Evolutionary conservation across 2,113 vertebrate genomes (phyloP), one percentile per base, ranked within the genome.

Genomic region (Microcebus ravelobensis): DNA sequence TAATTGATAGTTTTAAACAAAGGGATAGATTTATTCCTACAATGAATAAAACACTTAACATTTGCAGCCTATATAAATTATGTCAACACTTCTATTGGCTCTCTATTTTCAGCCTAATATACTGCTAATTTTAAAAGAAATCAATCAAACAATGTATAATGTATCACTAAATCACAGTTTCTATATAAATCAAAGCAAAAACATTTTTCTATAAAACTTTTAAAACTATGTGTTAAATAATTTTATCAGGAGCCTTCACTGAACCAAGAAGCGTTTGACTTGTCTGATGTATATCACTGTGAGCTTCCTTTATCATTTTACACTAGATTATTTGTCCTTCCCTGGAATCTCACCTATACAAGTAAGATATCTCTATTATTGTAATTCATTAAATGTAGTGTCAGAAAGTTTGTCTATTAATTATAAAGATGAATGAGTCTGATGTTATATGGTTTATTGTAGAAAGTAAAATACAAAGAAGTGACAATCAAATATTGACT

Each of bases 1-100:
- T 98, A 98, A 98, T 98, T 98, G 98, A 99, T 98, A 96, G 97
- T 88, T 98, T 98, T 96, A 98, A 98, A 96, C 67, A 97, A 96
- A 98, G 34, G 29, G 96, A 96, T 95, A 98, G 96, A 98, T 98
- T 99, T 99, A 99, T 98, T 98, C 96, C 95, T 89, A 94, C 94
- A 97, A 97, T 98, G 98, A 97, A 97, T 98, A 98, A 98, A 98
- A 97, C 92, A 87, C 95, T 98, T 97, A 98, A 90, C 93, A 97
- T 98, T 97, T 95, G 95, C 90, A 98, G 97, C 81, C 92, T 82
- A 71, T 97, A 98, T 98, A 97, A 99, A 98, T 98, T 98, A 98
- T 92, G 96, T 96, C 96, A 97, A 90, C 87, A 97, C 8, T n/a
- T 98, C 93, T 96, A 97, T 79, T 86, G 68, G 91, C 97, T 96